phyloP scores from a whole-genome alignment of 2,797 vertebrate genomes.

The Lacerta agilis region DNA sequence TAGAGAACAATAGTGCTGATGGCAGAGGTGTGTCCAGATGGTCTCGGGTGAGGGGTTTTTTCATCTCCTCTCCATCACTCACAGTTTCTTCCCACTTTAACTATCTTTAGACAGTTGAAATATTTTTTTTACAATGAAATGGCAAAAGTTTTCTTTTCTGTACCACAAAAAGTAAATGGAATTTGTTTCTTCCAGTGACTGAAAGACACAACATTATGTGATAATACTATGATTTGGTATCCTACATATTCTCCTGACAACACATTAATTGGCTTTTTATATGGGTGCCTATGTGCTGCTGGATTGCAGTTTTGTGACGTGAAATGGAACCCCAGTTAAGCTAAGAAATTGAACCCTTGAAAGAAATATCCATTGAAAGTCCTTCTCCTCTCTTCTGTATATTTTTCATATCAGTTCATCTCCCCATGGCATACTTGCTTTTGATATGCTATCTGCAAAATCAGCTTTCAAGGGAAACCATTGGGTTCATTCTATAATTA shows the following conservation, averaged over 20 bases:
- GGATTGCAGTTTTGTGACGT: slow-evolving; percentile 38
- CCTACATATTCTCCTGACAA: slow-evolving; percentile 17
- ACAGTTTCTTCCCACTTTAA: background rate
- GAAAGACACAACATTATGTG: background rate
- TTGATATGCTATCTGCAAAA: slow-evolving; percentile 66
- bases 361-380: slow-evolving; percentile 34
- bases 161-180: background rate
- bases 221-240: background rate
- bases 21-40: background rate
- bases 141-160: background rate
- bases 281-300: slow-evolving; percentile 22
- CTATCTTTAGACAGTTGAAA: background rate
- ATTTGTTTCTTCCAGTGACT: background rate
- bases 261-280: slow-evolving; percentile 42
- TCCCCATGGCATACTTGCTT: slow-evolving; percentile 59
- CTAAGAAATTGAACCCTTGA: rapidly evolving
- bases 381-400: background rate
- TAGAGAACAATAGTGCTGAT: background rate
- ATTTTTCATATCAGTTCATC: slow-evolving; percentile 7
- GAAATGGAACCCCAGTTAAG: slow-evolving; percentile 33
- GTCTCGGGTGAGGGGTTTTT: too few relatives aligned
- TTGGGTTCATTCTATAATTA: slow-evolving; percentile 60
- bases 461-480: slow-evolving; percentile 66
- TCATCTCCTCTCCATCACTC: background rate
- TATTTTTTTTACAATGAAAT: background rate